Percentiles rank a stretch among this genome's conserved stretches.
Evolutionary conservation across 2,113 vertebrate species (phyloP).

Genomic region (Cisticola juncidis): DNA sequence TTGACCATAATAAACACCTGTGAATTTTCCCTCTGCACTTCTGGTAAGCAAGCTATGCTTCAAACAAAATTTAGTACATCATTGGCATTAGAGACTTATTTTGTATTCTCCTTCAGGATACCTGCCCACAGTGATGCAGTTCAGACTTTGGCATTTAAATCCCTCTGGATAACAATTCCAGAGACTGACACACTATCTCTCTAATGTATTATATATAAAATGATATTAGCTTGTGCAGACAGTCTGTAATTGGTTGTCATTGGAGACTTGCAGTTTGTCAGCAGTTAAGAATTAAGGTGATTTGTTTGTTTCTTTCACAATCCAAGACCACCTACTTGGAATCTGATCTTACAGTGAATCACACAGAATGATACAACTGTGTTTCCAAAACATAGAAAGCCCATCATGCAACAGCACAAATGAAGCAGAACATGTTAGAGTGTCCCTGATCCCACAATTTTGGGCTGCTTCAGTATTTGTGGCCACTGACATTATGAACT

Average conservation of each 20-base stretch:
- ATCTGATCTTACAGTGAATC: neutral
- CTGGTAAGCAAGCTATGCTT: neutral
- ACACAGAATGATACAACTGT: neutral
- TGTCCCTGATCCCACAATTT: neutral
- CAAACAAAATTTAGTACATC: neutral
- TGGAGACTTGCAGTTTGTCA: neutral
- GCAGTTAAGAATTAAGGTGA: neutral
- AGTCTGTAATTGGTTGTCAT: neutral
- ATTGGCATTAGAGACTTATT: neutral
- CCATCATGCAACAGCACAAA: neutral
- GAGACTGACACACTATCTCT: neutral
- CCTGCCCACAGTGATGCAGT: neutral
- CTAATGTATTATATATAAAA: neutral
- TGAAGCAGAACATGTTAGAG: neutral
- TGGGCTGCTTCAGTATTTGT: neutral
- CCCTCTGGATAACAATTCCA: neutral
- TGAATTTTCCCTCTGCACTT: neutral
- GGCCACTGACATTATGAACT: neutral
- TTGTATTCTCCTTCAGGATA: neutral
- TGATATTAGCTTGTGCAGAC: neutral
- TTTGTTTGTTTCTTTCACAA: neutral
- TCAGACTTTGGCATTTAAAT: neutral
- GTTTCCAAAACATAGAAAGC: neutral
- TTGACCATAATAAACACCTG: neutral
- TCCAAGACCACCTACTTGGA: neutral